Percentiles rank a stretch among this genome's conserved stretches.
These are phyloP conservation scores for Tholera decimalis DNA, from an alignment of 2,888 invertebrate genomes.

Conservation along the genomic window DNA sequence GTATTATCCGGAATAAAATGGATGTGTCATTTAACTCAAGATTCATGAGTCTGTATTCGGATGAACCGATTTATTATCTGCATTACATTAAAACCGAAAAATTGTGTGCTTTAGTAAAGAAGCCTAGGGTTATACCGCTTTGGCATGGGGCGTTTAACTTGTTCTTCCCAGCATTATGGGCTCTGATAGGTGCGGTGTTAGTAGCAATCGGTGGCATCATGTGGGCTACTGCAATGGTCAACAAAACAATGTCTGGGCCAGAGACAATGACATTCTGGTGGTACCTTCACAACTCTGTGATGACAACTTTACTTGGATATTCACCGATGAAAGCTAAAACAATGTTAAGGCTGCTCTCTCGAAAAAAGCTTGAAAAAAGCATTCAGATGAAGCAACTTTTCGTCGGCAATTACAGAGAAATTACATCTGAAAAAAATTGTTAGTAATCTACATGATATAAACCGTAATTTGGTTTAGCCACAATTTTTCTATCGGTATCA, in stretches of 20 bases:
- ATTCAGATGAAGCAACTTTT: no score
- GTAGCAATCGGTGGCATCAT: constrained; percentile 59
- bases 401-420: no score
- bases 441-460: no score
- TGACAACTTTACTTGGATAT: constrained; percentile 70
- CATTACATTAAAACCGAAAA: constrained; percentile 69
- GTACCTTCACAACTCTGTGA: constrained; percentile 61
- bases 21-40: constrained; percentile 81
- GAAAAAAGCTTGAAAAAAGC: no score
- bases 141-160: constrained; percentile 71
- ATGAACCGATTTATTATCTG: constrained; percentile 65
- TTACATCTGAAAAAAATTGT: no score
- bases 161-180: constrained; percentile 45
- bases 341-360: no score
- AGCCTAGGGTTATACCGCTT: constrained; percentile 67
- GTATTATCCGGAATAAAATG: constrained; percentile 66
- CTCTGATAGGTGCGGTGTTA: constrained; percentile 49
- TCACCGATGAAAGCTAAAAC: constrained; percentile 59
- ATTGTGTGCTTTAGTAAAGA: constrained; percentile 71
- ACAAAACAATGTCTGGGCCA: constrained; percentile 29
- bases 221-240: constrained; percentile 65
- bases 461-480: no score
- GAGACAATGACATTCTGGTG: constrained; percentile 38
- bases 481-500: no score
- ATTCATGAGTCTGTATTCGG: constrained; percentile 71